A percentile compares a stretch with the other conserved stretches of the same genome.
phyloP scores from a whole-genome alignment of 2,888 invertebrate species.

The Caenorhabditis becei region DNA sequence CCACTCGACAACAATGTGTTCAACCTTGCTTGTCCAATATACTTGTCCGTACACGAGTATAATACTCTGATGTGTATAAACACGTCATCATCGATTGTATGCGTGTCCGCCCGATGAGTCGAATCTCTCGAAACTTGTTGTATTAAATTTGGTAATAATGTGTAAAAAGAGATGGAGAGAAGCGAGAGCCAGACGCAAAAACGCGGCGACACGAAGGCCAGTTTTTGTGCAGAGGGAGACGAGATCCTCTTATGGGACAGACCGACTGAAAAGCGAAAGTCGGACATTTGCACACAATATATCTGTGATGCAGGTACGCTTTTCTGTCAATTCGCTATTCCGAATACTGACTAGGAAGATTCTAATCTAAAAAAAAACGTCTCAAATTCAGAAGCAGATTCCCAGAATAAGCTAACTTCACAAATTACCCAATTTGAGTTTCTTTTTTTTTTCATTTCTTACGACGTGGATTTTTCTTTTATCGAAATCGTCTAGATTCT shows the following conservation, averaged over 20 bases:
- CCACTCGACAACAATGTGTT: conserved; percentile 37
- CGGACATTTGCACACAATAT: conserved; percentile 24
- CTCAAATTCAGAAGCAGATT: too few species aligned
- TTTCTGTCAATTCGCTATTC: not conserved
- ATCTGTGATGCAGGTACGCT: not conserved
- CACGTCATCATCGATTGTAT: conserved; percentile 29
- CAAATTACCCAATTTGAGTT: too few species aligned
- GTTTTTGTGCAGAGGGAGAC: conserved; percentile 59
- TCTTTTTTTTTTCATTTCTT: too few species aligned
- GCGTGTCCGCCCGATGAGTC: conserved; percentile 9
- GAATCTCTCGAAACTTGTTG: conserved; percentile 51
- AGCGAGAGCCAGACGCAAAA: conserved; percentile 19
- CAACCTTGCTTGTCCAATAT: conserved; percentile 16
- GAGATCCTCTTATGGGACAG: conserved; percentile 48
- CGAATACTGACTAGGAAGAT: too few species aligned
- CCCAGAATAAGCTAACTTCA: too few species aligned
- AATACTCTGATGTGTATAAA: conserved; percentile 36
- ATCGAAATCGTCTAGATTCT: too few species aligned
- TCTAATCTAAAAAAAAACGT: too few species aligned
- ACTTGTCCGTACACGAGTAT: conserved; percentile 33
- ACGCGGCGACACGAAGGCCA: conserved; percentile 6
- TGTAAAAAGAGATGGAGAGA: conserved; percentile 16
- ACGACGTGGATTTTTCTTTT: too few species aligned
- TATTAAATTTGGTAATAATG: conserved; percentile 50
- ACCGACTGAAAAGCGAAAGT: conserved; percentile 48